A percentile compares a stretch with the other conserved stretches of the same genome.
Evolutionary conservation across 2,113 vertebrate genomes (phyloP).

Genomic region (Ceyx margarethae): DNA sequence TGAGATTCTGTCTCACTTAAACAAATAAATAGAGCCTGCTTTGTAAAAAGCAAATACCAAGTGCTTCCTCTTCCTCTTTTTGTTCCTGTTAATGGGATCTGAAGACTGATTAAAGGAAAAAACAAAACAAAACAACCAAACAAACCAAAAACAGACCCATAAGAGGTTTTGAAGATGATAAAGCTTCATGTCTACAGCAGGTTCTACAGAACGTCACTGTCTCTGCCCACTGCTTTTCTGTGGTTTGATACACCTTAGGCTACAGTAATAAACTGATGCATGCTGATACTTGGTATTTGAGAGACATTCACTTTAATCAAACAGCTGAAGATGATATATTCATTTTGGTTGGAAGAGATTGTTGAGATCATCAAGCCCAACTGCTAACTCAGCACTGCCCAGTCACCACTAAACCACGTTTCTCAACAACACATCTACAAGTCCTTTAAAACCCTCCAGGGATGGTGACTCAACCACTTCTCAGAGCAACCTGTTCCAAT

Average conservation of each 20-base stretch:
- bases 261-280: neutral
- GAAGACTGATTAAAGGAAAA: conserved; percentile 14
- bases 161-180: conserved; percentile 26
- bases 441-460: neutral
- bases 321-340: neutral
- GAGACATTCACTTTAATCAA: neutral
- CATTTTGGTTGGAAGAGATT: neutral
- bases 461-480: neutral
- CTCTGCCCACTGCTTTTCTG: neutral
- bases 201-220: neutral
- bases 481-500: neutral
- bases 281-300: neutral
- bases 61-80: conserved; percentile 48
- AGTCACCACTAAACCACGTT: neutral
- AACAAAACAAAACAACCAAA: neutral
- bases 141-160: neutral
- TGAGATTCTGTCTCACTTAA: conserved; percentile 52
- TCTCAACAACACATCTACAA: neutral
- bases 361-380: neutral
- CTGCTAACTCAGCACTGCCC: neutral
- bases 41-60: conserved; percentile 33
- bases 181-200: neutral
- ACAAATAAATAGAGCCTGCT: conserved; percentile 63
- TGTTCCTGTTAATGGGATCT: conserved; percentile 27
- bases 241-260: neutral